Percentiles rank a stretch among this genome's conserved stretches.
These are phyloP conservation scores for Camponotus vicinus DNA, from an alignment of 1,140 invertebrate genomes.

Conservation along the genomic window DNA sequence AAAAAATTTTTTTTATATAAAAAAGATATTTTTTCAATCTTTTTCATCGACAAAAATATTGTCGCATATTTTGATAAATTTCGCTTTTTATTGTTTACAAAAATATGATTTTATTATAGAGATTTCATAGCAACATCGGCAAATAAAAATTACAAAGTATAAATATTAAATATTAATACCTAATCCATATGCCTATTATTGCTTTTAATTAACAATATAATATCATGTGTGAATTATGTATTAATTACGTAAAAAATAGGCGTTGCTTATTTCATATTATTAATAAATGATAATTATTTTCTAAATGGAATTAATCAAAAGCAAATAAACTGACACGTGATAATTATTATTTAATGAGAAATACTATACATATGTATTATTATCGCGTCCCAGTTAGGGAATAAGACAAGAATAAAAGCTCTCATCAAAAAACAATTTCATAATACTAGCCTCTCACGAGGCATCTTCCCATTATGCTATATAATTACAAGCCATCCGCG, in stretches of 20 bases:
- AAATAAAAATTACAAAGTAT: background rate
- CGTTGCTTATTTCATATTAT: background rate
- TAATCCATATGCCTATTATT: background rate
- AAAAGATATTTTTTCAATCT: background rate
- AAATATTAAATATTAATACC: background rate
- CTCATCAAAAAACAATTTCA: constrained; percentile 48
- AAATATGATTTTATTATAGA: background rate
- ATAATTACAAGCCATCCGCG: constrained; percentile 37
- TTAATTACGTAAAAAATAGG: background rate
- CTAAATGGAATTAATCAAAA: background rate
- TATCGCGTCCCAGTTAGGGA: background rate
- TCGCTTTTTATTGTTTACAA: background rate
- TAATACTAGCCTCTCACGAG: constrained; percentile 51
- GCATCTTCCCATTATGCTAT: constrained; percentile 38
- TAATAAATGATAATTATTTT: background rate
- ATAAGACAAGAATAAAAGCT: constrained; percentile 17
- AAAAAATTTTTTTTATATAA: background rate
- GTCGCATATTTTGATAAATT: background rate
- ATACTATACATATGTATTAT: background rate
- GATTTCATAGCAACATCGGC: too few species aligned
- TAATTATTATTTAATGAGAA: constrained; percentile 2
- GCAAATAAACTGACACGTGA: background rate
- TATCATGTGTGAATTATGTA: background rate
- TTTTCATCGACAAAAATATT: background rate
- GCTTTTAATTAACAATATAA: background rate